phyloP scores from a whole-genome alignment of 2,888 invertebrate species.

The Acanthopleura granulata region DNA sequence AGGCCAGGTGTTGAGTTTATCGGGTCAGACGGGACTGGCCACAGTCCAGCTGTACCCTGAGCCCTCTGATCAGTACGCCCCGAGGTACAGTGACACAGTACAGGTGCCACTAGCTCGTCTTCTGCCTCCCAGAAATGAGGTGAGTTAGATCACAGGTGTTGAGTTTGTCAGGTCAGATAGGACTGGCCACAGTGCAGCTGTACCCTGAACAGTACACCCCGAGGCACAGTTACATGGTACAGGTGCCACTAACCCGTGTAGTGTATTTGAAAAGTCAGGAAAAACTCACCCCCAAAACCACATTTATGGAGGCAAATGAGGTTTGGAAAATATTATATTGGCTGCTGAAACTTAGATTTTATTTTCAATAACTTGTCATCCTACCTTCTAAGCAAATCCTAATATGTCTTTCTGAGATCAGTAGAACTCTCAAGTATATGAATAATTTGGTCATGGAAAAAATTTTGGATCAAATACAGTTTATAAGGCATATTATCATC shows the following conservation, averaged over 20 bases:
- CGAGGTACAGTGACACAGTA: conserved; percentile 59
- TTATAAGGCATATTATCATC: too few species aligned
- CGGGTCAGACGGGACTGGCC: conserved; percentile 65
- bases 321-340: too few species aligned
- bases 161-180: conserved; percentile 43
- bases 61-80: conserved; percentile 38
- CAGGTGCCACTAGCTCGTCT: conserved; percentile 62
- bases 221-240: conserved; percentile 58
- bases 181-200: conserved; percentile 60
- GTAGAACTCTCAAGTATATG: too few species aligned
- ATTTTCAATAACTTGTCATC: too few species aligned
- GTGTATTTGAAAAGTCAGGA: too few species aligned
- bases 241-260: conserved; percentile 60
- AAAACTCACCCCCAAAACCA: too few species aligned
- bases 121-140: conserved; percentile 58
- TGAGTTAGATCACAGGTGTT: conserved; percentile 25
- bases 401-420: too few species aligned
- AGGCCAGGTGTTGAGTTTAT: conserved; percentile 61
- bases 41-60: conserved; percentile 55
- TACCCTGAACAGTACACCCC: conserved; percentile 47
- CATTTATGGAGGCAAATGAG: too few species aligned
- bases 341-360: too few species aligned
- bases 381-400: too few species aligned
- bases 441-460: too few species aligned
- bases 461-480: too few species aligned